Evolutionary conservation across 2,797 vertebrate species (phyloP), one percentile per base, ranked within the genome.

Genomic region (Lophius americanus): DNA sequence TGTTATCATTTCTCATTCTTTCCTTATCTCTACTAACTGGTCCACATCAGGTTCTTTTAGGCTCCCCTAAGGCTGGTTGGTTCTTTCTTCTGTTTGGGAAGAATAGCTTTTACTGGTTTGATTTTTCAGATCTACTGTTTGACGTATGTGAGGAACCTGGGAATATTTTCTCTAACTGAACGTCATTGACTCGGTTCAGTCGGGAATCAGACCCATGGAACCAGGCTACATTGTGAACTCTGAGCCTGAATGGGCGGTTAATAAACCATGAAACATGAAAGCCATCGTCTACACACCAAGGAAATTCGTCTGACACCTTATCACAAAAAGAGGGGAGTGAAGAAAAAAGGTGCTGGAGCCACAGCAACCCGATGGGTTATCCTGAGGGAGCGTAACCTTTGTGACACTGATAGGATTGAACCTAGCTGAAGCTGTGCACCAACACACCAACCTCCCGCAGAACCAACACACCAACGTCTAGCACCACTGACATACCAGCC

Each of bases 381-480:
- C 89, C 88, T 88, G 89, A 89, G 85, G 89, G 90, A 89, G 88
- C 92, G 87, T 90, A 83, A 95, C 94, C 92, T 94, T 92, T 92
- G 89, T 91, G 91, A 92, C 86, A 92, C 85, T 93, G 95, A 94
- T 93, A 92, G 92, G 91, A 93, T 94, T 94, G 95, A 80, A 83
- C 92, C 93, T 90, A 83, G 85, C 84, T 71, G 74, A 80, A 37
- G 68, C 51, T 46, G 77, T 64, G 70, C 23, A 67, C 55, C 68
- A 64, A 68, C 68, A 64, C 79, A 73, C 78, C 80, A 63, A 73
- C 60, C 64, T 9, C 48, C 23, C 23, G 23, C 23, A 23, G 23
- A 23, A 23, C 23, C 23, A 23, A 23, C 23, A 23, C 23, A 23
- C 23, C 23, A 23, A 23, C 23, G 2, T 23, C 23, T 23, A 23